A percentile compares a stretch with the other conserved stretches of the same genome.
phyloP scores from a whole-genome alignment of 2,888 invertebrate species.

The Phorcus lineatus region DNA sequence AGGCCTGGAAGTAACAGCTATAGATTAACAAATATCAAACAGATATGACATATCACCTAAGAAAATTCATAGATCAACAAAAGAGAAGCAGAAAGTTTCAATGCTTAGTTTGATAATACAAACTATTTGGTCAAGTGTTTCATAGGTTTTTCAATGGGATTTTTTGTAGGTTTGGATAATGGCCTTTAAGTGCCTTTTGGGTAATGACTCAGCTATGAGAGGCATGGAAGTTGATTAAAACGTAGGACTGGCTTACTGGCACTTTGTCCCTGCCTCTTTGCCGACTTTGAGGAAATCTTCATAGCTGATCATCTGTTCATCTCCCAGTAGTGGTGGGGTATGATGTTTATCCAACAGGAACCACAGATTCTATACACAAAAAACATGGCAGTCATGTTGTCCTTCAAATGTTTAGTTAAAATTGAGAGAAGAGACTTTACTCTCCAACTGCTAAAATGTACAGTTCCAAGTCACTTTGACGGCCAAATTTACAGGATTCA shows the following conservation, averaged over 20 bases:
- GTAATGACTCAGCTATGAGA: too few relatives aligned
- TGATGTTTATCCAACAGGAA: conserved; percentile 88
- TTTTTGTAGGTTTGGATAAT: too few relatives aligned
- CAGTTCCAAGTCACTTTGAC: too few relatives aligned
- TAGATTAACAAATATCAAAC: neutral
- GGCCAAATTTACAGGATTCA: too few relatives aligned
- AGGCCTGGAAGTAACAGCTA: conserved; percentile 76
- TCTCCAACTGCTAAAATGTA: neutral
- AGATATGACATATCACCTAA: neutral
- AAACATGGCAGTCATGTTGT: neutral
- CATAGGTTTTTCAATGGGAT: too few relatives aligned
- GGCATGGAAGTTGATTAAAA: too few relatives aligned
- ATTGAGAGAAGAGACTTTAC: too few relatives aligned
- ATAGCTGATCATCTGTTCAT: conserved; percentile 90
- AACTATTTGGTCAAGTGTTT: neutral
- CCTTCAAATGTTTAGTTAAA: too few relatives aligned
- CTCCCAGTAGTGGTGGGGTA: conserved; percentile 83
- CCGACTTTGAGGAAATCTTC: conserved; percentile 88
- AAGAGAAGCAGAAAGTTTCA: neutral
- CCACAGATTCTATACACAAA: conserved; percentile 83
- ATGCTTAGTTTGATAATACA: neutral
- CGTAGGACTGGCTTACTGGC: conserved; percentile 81
- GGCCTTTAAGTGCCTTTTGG: too few relatives aligned
- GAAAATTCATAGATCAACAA: too few relatives aligned
- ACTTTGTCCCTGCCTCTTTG: conserved; percentile 85